These are phyloP conservation scores for Diplodus sargus DNA, from an alignment of 2,797 vertebrate genomes.

Conservation along the genomic window DNA sequence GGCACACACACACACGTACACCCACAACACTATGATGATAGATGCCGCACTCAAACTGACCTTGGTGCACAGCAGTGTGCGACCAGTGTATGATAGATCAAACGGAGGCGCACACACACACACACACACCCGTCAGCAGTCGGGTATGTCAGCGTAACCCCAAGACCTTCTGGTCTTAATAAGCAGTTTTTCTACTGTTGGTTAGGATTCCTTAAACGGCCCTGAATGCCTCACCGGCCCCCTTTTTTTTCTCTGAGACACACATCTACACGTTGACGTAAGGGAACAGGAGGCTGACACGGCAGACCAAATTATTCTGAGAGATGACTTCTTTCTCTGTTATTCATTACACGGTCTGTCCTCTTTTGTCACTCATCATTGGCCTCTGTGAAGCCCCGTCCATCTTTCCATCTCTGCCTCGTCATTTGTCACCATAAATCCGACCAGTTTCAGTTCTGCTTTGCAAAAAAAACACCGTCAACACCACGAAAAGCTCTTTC, in stretches of 20 bases:
- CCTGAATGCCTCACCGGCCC: slow-evolving; percentile 47
- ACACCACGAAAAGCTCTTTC: slow-evolving; percentile 37
- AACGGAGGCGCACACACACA: slow-evolving; percentile 24
- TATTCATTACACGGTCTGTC: slow-evolving; percentile 8
- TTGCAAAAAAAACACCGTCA: slow-evolving; percentile 42
- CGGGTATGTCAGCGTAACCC: slow-evolving; percentile 56
- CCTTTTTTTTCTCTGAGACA: background rate
- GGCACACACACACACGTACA: slow-evolving; percentile 22
- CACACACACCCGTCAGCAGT: slow-evolving; percentile 50
- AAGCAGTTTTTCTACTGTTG: slow-evolving; percentile 59
- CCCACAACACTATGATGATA: slow-evolving; percentile 56
- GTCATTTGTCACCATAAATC: slow-evolving; percentile 66
- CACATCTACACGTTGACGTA: slow-evolving; percentile 49
- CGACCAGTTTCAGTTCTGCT: slow-evolving; percentile 49
- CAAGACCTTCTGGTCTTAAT: slow-evolving; percentile 67
- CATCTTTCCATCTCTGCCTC: slow-evolving; percentile 28
- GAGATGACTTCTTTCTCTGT: slow-evolving; percentile 45
- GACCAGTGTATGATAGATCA: slow-evolving; percentile 64
- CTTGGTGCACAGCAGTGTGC: slow-evolving; percentile 68
- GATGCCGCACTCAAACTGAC: slow-evolving; percentile 68
- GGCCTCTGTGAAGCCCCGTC: background rate
- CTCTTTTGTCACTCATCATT: slow-evolving; percentile 26
- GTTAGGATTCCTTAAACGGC: slow-evolving; percentile 52
- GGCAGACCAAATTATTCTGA: slow-evolving; percentile 59
- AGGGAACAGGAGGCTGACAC: slow-evolving; percentile 60